Conservation (phyloP, 37 sponge, comb jelly and placozoan genomes). For the Ephydatia muelleri region DNA sequence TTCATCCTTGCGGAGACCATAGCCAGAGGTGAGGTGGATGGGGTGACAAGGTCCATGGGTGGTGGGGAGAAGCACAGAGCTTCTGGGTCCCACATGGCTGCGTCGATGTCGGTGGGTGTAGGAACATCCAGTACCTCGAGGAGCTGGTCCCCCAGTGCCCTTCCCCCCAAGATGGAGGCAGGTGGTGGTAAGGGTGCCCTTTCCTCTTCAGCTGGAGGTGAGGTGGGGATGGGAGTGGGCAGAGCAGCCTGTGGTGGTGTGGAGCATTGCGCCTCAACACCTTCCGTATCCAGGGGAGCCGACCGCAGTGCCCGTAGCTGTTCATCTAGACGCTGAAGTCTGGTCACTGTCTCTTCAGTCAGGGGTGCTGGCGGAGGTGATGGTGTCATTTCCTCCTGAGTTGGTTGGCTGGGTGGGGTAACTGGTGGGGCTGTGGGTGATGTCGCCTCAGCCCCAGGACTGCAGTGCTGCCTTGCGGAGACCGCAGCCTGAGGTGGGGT, state of each 20-base stretch:
- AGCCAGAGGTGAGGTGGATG: not conserved
- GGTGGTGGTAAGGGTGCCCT: not conserved
- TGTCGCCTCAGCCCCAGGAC: not conserved
- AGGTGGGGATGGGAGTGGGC: too few relatives aligned
- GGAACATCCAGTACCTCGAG: not conserved
- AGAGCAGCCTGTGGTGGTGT: too few relatives aligned
- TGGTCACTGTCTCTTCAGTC: too few relatives aligned
- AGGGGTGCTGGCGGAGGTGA: too few relatives aligned
- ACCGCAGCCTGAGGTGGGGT: not conserved
- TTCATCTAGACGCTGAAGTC: too few relatives aligned
- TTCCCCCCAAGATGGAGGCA: not conserved
- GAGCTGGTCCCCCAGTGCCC: not conserved
- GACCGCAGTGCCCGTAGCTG: too few relatives aligned
- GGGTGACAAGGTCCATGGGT: not conserved
- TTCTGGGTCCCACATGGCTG: not conserved
- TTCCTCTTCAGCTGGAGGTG: too few relatives aligned
- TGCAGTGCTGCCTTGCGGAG: not conserved
- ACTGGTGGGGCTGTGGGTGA: too few relatives aligned
- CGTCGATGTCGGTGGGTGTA: not conserved
- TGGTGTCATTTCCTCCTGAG: not conserved
- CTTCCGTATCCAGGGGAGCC: too few relatives aligned
- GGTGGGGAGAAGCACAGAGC: not conserved
- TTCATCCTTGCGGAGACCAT: not conserved
- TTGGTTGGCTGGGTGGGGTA: too few relatives aligned
- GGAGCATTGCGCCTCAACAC: too few relatives aligned